A percentile compares a stretch with the other conserved stretches of the same genome.
Conservation (phyloP, 2,888 invertebrate genomes). For the Hofmannophila pseudospretella region DNA sequence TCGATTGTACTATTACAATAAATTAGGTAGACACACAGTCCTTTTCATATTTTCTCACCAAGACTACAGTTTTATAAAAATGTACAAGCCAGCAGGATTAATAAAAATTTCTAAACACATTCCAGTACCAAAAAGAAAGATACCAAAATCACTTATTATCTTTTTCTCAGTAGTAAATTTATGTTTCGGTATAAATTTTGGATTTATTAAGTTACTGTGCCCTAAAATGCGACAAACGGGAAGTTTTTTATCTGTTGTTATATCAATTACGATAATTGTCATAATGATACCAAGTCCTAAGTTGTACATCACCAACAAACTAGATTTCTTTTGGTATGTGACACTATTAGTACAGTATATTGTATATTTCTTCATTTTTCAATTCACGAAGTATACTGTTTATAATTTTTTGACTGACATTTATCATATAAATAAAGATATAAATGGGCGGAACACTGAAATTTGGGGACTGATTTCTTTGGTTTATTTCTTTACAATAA, state of each 20-base stretch:
- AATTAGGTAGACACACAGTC: too few relatives aligned
- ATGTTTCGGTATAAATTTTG: constrained; percentile 4
- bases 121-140: neutral
- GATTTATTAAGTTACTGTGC: neutral
- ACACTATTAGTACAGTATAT: neutral
- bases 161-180: neutral
- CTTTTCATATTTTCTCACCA: too few relatives aligned
- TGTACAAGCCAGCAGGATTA: neutral
- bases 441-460: neutral
- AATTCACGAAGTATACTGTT: neutral
- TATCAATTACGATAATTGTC: neutral
- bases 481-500: neutral
- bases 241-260: neutral
- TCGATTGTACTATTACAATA: too few relatives aligned
- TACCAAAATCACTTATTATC: neutral
- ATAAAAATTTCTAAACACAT: neutral
- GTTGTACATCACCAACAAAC: too few relatives aligned
- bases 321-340: neutral
- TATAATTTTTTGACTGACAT: neutral
- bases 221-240: neutral
- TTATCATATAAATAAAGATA: neutral
- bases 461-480: neutral
- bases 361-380: neutral
- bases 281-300: neutral
- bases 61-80: too few relatives aligned